Evolutionary conservation across 2,113 vertebrate species (phyloP).

Genomic region (Eudyptes chrysolophus): DNA sequence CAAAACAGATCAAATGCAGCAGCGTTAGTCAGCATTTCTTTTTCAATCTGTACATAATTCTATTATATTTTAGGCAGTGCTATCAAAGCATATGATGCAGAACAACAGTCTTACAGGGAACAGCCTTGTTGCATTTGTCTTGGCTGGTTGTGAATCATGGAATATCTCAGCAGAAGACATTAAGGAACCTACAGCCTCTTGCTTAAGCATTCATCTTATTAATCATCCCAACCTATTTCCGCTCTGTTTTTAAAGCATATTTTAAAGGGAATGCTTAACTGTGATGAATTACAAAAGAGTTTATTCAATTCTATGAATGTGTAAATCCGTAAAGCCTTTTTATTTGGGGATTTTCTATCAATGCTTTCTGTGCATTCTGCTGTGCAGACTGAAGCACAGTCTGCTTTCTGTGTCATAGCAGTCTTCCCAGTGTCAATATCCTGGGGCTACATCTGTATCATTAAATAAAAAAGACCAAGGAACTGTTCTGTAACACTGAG

Average conservation of each 20-base stretch:
- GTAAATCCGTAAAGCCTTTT: background rate
- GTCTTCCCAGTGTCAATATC: background rate
- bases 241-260: background rate
- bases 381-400: background rate
- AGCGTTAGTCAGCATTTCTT: slow-evolving; percentile 10
- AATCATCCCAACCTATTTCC: background rate
- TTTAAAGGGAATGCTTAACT: background rate
- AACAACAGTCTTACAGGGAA: background rate
- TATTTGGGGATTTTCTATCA: background rate
- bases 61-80: background rate
- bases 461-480: background rate
- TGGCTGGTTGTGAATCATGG: background rate
- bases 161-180: background rate
- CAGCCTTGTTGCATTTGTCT: background rate
- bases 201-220: background rate
- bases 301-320: background rate
- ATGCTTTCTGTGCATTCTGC: no score
- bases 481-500: background rate
- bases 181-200: background rate
- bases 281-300: background rate
- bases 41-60: background rate
- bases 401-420: background rate
- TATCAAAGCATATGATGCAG: background rate
- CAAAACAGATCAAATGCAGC: background rate
- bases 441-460: background rate